Base-by-base conservation (phyloP, 2,113 vertebrate genomes). In the Salminus brasiliensis region DNA sequence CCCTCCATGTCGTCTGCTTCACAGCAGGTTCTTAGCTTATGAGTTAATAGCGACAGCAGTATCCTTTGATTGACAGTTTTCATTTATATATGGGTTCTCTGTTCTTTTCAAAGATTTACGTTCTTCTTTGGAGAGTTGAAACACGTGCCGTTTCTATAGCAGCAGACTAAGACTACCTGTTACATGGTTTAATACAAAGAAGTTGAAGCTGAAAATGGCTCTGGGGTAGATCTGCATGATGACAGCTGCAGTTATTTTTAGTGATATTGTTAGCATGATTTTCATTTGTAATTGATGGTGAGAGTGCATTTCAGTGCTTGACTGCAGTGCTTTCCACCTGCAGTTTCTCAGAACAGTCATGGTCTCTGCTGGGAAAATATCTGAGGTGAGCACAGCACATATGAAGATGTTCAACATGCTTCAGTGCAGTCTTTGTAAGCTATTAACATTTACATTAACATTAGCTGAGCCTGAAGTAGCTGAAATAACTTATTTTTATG, bases 101-200 rank as follows among this genome's bases (percentile, higher is more conserved):
- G 72, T 23, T 62, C 18, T 65, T n/a, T 16, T 32, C 41, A 49
- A 32, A 18, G 25, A 18, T 72, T 65, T 21, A 15, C 30, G 18
- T 72, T 79, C 70, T 53, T 79, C 77, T 45, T 39, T n/a, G 21
- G 45, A 49, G 18, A 9, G 16, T 41, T 66, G 29, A 59, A 47
- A 59, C 57, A 72, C 29, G 52, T 72, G 30, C 68, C 39, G 47
- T 79, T 60, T 60, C 55, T 59, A 71, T 72, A 63, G 76, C 76
- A 79, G 39, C 69, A 47, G 62, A 15, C 62, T 34, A 21, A 71
- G 65, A 60, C 39, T 9, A 49, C 69, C 62, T 47, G 29, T 15
- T 8, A 34, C 65, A 43, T 67, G 25, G 45, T 41, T 21, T 34
- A 39, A 65, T 65, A 65, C 2, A 23, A 60, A 32, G 52, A 77